Evolutionary conservation across 2,888 invertebrate species (phyloP).

Genomic region (Leucoma salicis): DNA sequence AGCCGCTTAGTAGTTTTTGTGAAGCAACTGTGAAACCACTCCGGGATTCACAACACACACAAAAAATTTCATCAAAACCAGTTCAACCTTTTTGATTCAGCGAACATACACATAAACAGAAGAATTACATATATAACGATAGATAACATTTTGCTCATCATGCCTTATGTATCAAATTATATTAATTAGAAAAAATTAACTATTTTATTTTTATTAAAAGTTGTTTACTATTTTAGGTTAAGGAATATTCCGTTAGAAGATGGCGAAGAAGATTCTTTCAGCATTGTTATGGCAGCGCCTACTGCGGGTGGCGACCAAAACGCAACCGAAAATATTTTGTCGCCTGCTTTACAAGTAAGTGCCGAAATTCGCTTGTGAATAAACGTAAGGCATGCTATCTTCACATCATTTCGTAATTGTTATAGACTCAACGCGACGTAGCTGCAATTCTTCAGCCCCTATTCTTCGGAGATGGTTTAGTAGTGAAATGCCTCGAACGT

Average conservation of each 20-base stretch:
- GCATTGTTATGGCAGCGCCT: constrained; percentile 82
- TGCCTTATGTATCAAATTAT: no score
- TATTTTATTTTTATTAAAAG: no score
- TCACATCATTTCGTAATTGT: background rate
- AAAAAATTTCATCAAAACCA: no score
- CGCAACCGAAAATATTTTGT: constrained; percentile 88
- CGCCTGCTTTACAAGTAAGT: constrained; percentile 88
- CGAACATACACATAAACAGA: no score
- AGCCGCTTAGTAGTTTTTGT: no score
- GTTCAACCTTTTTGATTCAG: no score
- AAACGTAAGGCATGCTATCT: background rate
- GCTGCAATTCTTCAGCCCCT: constrained; percentile 92
- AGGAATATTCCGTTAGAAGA: constrained; percentile 94
- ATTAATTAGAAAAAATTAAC: no score
- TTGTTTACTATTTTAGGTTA: constrained; percentile 76
- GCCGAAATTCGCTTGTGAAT: background rate
- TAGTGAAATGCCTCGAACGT: constrained; percentile 95
- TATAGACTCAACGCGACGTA: constrained; percentile 92
- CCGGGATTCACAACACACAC: no score
- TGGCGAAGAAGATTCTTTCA: constrained; percentile 89
- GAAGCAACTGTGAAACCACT: no score
- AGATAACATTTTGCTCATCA: no score
- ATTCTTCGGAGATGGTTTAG: constrained; percentile 96
- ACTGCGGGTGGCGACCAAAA: constrained; percentile 81
- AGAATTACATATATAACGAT: no score